These are phyloP conservation scores for Ondatra zibethicus DNA, from an alignment of 2,113 vertebrate genomes.

Conservation along the genomic window DNA sequence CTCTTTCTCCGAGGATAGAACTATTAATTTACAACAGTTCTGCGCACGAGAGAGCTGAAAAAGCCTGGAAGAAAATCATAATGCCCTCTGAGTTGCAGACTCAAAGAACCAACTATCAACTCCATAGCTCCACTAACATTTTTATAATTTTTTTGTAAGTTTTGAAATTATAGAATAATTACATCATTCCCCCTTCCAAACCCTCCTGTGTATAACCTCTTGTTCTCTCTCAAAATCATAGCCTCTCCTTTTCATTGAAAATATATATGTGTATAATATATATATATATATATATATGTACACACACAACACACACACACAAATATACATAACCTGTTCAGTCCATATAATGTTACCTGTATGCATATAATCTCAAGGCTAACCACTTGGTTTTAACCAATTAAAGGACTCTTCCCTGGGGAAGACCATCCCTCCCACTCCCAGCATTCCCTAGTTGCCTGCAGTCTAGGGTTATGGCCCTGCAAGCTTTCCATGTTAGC, in stretches of 20 bases:
- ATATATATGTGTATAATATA: background rate
- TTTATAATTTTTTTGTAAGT: background rate
- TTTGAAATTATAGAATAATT: background rate
- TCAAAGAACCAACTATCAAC: background rate
- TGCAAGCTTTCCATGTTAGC: no score
- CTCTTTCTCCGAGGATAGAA: background rate
- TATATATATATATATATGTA: no score
- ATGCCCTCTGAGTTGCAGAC: background rate
- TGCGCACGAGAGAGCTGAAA: background rate
- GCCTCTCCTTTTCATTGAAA: background rate
- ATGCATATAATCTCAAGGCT: background rate
- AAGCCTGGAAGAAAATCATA: background rate
- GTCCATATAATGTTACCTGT: no score
- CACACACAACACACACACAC: background rate
- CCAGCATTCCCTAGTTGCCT: background rate
- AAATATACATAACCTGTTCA: background rate
- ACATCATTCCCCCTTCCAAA: background rate
- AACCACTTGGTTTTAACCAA: no score
- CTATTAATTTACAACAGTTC: background rate
- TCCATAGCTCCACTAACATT: background rate
- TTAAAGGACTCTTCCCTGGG: background rate
- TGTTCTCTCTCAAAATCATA: background rate
- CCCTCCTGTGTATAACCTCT: background rate
- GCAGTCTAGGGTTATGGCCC: background rate
- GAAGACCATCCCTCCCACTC: background rate